Evolutionary conservation across 2,113 vertebrate genomes (phyloP).

Genomic region (Melanostigma gelatinosum): DNA sequence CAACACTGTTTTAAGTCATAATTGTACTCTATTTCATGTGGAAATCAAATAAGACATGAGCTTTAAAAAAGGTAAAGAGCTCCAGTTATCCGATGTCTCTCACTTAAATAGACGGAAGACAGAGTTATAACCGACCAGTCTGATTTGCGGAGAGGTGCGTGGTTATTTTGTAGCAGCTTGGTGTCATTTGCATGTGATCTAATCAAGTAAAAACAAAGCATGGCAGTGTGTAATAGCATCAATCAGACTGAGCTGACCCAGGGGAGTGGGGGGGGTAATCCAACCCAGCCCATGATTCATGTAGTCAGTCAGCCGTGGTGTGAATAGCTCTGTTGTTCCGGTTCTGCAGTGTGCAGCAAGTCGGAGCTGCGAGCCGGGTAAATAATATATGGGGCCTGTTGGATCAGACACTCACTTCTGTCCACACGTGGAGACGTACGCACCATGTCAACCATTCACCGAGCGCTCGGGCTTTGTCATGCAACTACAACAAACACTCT

Average conservation of each 20-base stretch:
- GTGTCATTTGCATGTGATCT: neutral
- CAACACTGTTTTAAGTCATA: neutral
- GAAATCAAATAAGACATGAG: neutral
- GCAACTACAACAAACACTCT: conserved; percentile 3
- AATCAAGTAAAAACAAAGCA: neutral
- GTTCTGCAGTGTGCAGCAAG: conserved; percentile 49
- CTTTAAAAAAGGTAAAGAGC: neutral
- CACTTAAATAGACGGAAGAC: neutral
- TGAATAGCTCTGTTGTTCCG: conserved; percentile 67
- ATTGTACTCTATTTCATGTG: neutral
- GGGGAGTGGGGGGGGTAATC: conserved; percentile 55
- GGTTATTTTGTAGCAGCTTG: neutral
- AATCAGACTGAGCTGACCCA: conserved; percentile 20
- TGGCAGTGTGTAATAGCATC: neutral
- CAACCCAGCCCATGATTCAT: conserved; percentile 63
- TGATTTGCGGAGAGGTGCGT: neutral
- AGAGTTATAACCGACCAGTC: neutral
- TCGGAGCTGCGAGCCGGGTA: conserved; percentile 28
- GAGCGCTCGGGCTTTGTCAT: conserved; percentile 24
- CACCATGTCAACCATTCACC: conserved; percentile 2
- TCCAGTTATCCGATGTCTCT: neutral
- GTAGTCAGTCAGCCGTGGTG: conserved; percentile 55
- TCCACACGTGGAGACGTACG: conserved; percentile 9
- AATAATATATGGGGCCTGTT: conserved; percentile 64
- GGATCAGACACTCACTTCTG: conserved; percentile 50